A percentile compares a stretch with the other conserved stretches of the same genome.
These are phyloP conservation scores for Phortica variegata DNA, from an alignment of 1,140 invertebrate species.

Conservation along the genomic window DNA sequence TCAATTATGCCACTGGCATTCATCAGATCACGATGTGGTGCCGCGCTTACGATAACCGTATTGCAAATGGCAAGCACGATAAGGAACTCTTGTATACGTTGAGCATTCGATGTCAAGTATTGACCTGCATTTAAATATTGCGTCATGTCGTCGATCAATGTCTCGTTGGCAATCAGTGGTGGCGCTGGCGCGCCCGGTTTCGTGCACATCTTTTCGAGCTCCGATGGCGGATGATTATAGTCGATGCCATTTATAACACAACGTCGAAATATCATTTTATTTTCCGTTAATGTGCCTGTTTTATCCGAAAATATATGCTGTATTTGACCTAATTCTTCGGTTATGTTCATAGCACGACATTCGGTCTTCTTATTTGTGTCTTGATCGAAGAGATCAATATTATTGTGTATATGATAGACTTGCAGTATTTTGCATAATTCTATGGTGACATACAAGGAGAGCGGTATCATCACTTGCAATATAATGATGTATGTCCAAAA, in stretches of 20 bases:
- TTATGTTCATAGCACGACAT: constrained; percentile 94
- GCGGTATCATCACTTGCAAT: constrained; percentile 94
- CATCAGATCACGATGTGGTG: constrained; percentile 87
- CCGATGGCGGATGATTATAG: constrained; percentile 77
- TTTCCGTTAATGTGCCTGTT: constrained; percentile 96
- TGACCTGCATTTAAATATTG: constrained; percentile 30
- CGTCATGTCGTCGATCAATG: constrained; percentile 68
- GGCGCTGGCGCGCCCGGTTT: constrained; percentile 61
- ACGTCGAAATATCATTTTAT: constrained; percentile 93
- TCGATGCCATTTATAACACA: constrained; percentile 88
- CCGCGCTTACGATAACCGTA: constrained; percentile 89
- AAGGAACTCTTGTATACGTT: constrained; percentile 85
- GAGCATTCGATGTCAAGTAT: constrained; percentile 42
- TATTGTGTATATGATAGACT: constrained; percentile 93
- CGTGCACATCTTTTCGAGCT: constrained; percentile 59
- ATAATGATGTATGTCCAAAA: constrained; percentile 97
- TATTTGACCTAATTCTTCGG: constrained; percentile 94
- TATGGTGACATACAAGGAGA: constrained; percentile 95
- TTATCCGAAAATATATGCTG: constrained; percentile 98
- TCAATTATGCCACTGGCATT: constrained; percentile 76
- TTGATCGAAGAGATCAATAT: constrained; percentile 82
- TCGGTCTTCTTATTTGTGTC: constrained; percentile 84
- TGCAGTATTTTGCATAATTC: constrained; percentile 96
- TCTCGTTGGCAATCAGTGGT: constrained; percentile 66
- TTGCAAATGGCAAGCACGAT: constrained; percentile 92